phyloP scores from a whole-genome alignment of 2,888 invertebrate species.

The Sarcophaga variegata region DNA sequence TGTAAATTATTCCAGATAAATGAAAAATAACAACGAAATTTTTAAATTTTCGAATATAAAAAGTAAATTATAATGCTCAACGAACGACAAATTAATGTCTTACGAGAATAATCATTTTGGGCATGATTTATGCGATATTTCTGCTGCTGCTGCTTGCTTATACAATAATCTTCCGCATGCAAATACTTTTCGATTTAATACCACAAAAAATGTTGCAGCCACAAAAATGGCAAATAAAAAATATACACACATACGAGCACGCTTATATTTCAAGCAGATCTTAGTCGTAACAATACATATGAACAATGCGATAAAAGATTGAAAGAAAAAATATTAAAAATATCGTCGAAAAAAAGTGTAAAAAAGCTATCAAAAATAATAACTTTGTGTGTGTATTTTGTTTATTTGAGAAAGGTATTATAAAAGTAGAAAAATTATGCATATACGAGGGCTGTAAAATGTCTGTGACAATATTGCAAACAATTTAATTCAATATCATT shows the following conservation, averaged over 20 bases:
- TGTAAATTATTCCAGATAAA: neutral
- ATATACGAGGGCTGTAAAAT: too few relatives aligned
- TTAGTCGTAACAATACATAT: conserved; percentile 18
- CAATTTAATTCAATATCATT: too few relatives aligned
- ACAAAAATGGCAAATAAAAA: neutral
- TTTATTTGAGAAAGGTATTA: conserved; percentile 38
- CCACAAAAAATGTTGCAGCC: conserved; percentile 25
- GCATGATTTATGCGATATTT: conserved; percentile 39
- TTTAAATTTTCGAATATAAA: too few relatives aligned
- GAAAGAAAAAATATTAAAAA: neutral
- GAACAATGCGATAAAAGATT: neutral
- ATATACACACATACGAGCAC: neutral
- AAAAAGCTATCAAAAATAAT: conserved; percentile 35
- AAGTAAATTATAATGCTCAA: conserved; percentile 30
- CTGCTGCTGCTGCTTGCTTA: neutral
- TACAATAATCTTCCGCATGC: conserved; percentile 57
- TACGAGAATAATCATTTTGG: conserved; percentile 48
- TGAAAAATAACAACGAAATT: neutral
- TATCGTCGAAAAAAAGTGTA: conserved; percentile 18
- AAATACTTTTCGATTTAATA: conserved; percentile 28
- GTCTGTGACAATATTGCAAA: too few relatives aligned
- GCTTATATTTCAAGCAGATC: conserved; percentile 8
- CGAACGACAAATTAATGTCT: conserved; percentile 41
- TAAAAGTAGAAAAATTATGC: neutral
- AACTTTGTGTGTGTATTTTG: neutral